Evolutionary conservation across 2,888 invertebrate genomes (phyloP), one percentile per base, ranked within the genome.

Genomic region (Eupithecia abbreviata): DNA sequence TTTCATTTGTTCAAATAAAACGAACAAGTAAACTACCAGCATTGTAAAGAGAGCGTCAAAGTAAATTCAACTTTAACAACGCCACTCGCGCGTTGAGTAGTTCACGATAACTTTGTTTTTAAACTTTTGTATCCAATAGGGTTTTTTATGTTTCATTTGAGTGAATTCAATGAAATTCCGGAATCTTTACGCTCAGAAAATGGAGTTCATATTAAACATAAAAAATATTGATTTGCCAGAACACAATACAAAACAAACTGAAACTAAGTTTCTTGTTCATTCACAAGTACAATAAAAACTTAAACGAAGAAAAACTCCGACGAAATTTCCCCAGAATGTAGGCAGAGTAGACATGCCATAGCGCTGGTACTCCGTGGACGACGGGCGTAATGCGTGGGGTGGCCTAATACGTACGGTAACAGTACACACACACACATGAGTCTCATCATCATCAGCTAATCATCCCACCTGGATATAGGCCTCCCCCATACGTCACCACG

Each of bases 61-160:
- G 83, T 87, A 85, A 85, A 86, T 86, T 84, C 85, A 88, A 88
- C 82, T 86, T 85, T 82, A 84, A 85, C 84, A 85, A 82, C 80
- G 80, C 84, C 78, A 84, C 82, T 83, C 83, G 81, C 82, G 82
- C 81, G 79, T 81, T 78, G 78, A 74, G 79, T 80, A 78, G 79
- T 81, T 77, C 75, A 78, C 77, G 75, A 74, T 81, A 82, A 82
- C 80, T 84, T 76, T 76, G 74, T 78, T 79, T 72, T 79, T 51
- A 51, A 66, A 78, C 74, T 82, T 80, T 79, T 74, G 72, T 77
- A 75, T 74, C 73, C 78, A 81, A 78, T 72, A 77, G 43, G 58
- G 71, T 68, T 74, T 76, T 72, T 77, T 71, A 30, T 30, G 30
- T 72, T 75, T 72, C 71, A 72, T 72, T 73, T 58, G 62, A 71